Base-by-base conservation (phyloP, 2,113 vertebrate genomes). In the Sapajus apella region DNA sequence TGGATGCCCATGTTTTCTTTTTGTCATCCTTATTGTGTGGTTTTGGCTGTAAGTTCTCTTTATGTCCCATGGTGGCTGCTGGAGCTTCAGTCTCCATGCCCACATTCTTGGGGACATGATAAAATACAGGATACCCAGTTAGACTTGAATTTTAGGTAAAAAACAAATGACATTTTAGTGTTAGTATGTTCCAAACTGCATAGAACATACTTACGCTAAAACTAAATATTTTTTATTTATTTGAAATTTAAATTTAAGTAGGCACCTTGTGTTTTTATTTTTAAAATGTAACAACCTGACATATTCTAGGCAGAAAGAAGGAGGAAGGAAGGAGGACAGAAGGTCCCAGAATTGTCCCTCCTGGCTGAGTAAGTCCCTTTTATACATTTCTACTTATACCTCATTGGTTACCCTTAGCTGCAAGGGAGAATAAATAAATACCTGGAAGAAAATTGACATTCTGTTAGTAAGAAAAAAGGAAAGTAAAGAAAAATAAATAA, bases 191-290 rank as follows among this genome's bases (percentile, higher is more conserved):
- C 30, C 61, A 85, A 82, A 94, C 18, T 94, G 35, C 40, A 52
- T 58, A 87, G 47, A 61, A 21, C 37, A 35, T 70, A 55, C 10
- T 79, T 80, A 90, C 55, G 40, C 61, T 76, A 68, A 95, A 93
- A 81, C 21, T 17, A 56, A 58, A 58, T 87, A 8, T 68, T 68
- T 87, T 35, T 87, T 87, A n/a, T 88, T 66, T 79, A 50, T 72
- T 17, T 94, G 68, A 96, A 87, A 90, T 90, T 86, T 20, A 79
- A 77, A 82, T 94, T 73, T 87, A 92, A 87, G 11, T 58, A 90
- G 32, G n/a, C 25, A 47, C 66, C n/a, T 27, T 82, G 2, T 79
- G 55, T 73, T 92, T 91, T 79, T 55, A 75, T 68, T 94, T 96
- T 66, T n/a, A 55, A 90, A 92, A 77, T 77, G 25, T 43, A 90